A percentile compares a stretch with the other conserved stretches of the same genome.
phyloP scores from a whole-genome alignment of 2,113 vertebrate genomes.

The Ctenodactylus gundi region DNA sequence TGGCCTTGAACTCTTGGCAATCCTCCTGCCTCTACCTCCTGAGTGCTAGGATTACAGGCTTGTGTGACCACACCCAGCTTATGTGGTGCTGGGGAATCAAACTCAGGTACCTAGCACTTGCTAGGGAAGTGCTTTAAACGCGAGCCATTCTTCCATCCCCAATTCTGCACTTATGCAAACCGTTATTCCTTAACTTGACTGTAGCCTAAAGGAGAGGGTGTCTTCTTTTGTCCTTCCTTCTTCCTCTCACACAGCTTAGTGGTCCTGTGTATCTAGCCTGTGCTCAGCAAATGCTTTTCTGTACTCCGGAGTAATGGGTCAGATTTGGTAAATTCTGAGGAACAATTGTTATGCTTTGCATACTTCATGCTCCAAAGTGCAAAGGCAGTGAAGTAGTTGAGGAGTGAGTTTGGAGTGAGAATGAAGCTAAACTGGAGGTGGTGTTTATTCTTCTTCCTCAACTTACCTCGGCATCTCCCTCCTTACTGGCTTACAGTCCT shows the following conservation, averaged over 20 bases:
- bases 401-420: background rate
- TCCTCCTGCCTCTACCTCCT: too few relatives aligned
- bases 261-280: background rate
- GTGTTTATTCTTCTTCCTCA: background rate
- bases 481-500: background rate
- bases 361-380: background rate
- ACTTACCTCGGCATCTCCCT: background rate
- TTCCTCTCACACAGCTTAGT: background rate
- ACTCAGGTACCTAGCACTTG: too few relatives aligned
- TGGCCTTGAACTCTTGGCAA: too few relatives aligned
- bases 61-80: too few relatives aligned
- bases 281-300: background rate
- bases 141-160: too few relatives aligned
- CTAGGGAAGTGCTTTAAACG: too few relatives aligned
- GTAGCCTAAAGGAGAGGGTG: background rate
- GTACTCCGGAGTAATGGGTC: background rate
- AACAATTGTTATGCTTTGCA: background rate
- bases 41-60: too few relatives aligned
- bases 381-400: background rate
- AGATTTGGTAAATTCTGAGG: background rate
- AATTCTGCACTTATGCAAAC: too few relatives aligned
- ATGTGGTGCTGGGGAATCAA: too few relatives aligned
- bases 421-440: background rate
- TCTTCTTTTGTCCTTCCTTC: background rate
- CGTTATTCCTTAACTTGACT: background rate